These are phyloP conservation scores for Sprattus sprattus DNA, from an alignment of 2,113 vertebrate genomes.

Conservation along the genomic window DNA sequence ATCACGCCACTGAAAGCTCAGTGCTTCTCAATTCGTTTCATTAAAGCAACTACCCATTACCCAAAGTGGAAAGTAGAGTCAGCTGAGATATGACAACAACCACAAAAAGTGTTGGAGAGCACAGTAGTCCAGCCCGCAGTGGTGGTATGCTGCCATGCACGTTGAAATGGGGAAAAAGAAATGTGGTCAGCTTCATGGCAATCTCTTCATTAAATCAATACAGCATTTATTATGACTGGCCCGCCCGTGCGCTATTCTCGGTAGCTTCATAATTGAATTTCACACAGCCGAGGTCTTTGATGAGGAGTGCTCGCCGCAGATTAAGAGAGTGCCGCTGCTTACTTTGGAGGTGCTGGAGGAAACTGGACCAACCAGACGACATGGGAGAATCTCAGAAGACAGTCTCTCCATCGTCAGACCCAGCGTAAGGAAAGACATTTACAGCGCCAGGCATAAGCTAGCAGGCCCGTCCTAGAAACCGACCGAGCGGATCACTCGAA, in stretches of 20 bases:
- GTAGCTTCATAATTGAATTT: constrained; percentile 45
- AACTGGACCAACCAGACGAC: not conserved
- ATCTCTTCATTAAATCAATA: constrained; percentile 61
- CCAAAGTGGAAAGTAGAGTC: constrained; percentile 20
- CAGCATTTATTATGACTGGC: constrained; percentile 49
- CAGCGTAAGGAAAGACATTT: constrained; percentile 8
- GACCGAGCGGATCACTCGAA: not conserved
- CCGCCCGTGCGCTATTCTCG: constrained; percentile 20
- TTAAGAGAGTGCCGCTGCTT: constrained; percentile 28
- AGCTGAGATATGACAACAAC: constrained; percentile 18
- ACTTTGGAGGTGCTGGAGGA: constrained; percentile 26
- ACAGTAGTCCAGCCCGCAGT: constrained; percentile 30
- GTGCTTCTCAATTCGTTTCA: not conserved
- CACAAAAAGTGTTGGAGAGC: constrained; percentile 22
- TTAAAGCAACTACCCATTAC: constrained; percentile 31
- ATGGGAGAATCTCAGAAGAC: not conserved
- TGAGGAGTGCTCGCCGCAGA: constrained; percentile 8
- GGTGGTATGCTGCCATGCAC: constrained; percentile 17
- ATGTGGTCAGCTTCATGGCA: constrained; percentile 38
- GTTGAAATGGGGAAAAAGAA: constrained; percentile 33
- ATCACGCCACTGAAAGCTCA: not conserved
- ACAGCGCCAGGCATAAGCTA: not conserved
- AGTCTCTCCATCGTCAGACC: constrained; percentile 19
- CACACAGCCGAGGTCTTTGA: constrained; percentile 29
- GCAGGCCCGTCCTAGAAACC: not conserved